Evolutionary conservation across 2,113 vertebrate genomes (phyloP).

Genomic region (Stegostoma tigrinum): DNA sequence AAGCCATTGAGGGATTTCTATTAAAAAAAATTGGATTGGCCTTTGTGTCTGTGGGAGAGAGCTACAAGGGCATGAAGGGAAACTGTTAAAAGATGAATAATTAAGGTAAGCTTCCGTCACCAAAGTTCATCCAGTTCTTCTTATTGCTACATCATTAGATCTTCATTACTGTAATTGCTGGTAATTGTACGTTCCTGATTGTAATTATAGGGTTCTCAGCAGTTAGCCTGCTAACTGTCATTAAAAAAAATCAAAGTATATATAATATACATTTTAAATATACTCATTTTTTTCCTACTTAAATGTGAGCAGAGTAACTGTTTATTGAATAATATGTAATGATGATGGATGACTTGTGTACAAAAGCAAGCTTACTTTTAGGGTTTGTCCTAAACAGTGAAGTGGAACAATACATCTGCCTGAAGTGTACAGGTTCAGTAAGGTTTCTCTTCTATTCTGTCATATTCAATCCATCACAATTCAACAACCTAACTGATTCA

Average conservation of each 20-base stretch:
- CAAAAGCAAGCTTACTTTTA: background rate
- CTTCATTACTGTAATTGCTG: constrained; percentile 30
- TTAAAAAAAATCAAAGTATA: constrained; percentile 34
- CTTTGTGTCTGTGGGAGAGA: background rate
- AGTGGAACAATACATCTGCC: background rate
- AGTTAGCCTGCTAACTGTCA: constrained; percentile 32
- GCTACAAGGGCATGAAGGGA: background rate
- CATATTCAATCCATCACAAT: too few relatives aligned
- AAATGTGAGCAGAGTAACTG: constrained; percentile 6
- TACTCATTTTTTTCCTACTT: constrained; percentile 15
- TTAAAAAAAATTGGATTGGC: background rate
- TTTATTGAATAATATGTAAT: constrained; percentile 2
- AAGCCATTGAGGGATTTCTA: background rate
- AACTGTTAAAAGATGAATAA: background rate
- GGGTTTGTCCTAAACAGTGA: background rate
- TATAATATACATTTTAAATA: constrained; percentile 27
- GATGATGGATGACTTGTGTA: background rate
- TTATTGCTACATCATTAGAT: constrained; percentile 35
- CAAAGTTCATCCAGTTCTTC: constrained; percentile 27
- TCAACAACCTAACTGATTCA: background rate
- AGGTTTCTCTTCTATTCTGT: background rate
- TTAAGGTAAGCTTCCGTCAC: constrained; percentile 13
- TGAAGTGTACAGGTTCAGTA: background rate
- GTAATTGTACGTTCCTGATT: constrained; percentile 32
- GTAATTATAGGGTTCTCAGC: constrained; percentile 31